A percentile compares a stretch with the other conserved stretches of the same genome.
phyloP scores from a whole-genome alignment of 1,140 invertebrate species.

The Manduca sexta region DNA sequence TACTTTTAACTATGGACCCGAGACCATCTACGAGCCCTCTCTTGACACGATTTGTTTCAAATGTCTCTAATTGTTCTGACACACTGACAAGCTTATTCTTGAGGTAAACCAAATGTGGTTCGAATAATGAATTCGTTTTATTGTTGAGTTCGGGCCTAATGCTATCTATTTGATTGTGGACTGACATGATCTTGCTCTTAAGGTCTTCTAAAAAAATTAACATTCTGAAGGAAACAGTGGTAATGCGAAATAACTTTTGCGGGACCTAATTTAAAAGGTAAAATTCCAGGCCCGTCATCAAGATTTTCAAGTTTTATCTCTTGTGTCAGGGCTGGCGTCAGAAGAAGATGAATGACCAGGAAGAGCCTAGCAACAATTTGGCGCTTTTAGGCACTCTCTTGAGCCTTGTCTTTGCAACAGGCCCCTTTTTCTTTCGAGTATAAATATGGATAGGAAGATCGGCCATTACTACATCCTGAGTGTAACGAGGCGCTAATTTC shows the following conservation, averaged over 20 bases:
- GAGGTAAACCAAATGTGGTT: no score
- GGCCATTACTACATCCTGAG: conserved; percentile 19
- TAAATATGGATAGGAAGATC: conserved; percentile 29
- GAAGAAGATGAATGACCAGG: not conserved
- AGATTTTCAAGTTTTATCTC: conserved; percentile 20
- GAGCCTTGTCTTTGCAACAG: conserved; percentile 16
- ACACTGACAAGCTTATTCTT: no score
- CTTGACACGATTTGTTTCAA: no score
- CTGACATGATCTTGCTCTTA: conserved; percentile 5
- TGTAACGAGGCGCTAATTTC: conserved; percentile 22
- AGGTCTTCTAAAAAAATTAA: conserved; percentile 14
- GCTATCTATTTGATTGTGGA: conserved; percentile 4
- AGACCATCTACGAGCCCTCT: no score
- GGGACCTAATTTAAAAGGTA: conserved; percentile 14
- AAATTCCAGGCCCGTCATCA: conserved; percentile 14
- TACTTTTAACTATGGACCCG: no score
- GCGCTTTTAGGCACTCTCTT: conserved; percentile 20
- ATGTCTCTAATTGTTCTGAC: no score
- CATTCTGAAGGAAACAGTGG: conserved; percentile 12
- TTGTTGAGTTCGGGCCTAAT: no score
- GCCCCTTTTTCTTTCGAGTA: conserved; percentile 19
- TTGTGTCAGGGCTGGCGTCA: conserved; percentile 10
- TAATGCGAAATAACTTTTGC: conserved; percentile 9
- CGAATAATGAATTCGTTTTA: no score
- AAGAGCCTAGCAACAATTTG: conserved; percentile 17